These are phyloP conservation scores for Zosterops japonicus DNA, from an alignment of 2,113 vertebrate genomes.

Conservation along the genomic window DNA sequence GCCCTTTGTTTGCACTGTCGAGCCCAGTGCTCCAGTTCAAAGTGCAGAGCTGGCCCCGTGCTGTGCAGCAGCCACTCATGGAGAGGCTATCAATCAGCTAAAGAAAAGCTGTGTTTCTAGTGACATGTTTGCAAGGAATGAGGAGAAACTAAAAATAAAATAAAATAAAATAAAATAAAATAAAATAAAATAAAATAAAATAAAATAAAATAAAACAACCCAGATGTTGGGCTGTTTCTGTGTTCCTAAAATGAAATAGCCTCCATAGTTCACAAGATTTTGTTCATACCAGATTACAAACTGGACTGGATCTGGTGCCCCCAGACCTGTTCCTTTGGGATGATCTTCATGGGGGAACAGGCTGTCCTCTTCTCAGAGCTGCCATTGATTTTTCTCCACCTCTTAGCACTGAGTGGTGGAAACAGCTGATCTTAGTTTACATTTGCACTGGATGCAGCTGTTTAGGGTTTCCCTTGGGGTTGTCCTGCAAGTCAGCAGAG, in stretches of 20 bases:
- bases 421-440: neutral
- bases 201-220: neutral
- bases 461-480: neutral
- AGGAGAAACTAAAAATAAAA: neutral
- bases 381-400: neutral
- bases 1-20: neutral
- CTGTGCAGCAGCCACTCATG: neutral
- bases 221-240: neutral
- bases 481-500: neutral
- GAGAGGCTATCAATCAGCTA: neutral
- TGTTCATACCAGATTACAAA: neutral
- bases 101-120: neutral
- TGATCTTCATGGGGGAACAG: neutral
- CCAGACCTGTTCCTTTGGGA: neutral
- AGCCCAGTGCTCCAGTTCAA: neutral
- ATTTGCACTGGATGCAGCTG: neutral
- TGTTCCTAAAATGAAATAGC: neutral
- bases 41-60: neutral
- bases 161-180: too few relatives aligned
- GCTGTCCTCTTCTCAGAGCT: neutral
- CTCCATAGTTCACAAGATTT: neutral
- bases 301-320: neutral
- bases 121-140: neutral
- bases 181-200: too few relatives aligned
- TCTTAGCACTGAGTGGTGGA: neutral